Percentiles rank a stretch among this genome's conserved stretches.
Conservation (phyloP, 1,140 invertebrate genomes). For the Ooceraea biroi region DNA sequence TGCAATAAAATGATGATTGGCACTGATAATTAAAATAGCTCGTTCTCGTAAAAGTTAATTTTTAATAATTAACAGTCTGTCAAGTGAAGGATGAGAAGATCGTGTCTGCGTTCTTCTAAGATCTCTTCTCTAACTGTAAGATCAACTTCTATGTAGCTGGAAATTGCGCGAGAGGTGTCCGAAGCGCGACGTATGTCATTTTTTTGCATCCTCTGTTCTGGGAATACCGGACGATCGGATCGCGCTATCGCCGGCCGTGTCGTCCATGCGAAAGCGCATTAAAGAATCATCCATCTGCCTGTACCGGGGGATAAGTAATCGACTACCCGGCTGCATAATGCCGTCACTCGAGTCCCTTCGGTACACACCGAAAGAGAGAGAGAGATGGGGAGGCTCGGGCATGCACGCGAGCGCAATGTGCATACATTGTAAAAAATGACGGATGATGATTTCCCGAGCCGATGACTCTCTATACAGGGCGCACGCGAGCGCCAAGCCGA, state of each 20-base stretch:
- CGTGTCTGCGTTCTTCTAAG: not conserved
- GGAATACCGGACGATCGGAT: conserved; percentile 28
- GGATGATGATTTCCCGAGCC: conserved; percentile 74
- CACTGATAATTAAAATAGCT: too few relatives aligned
- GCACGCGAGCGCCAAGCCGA: conserved; percentile 68
- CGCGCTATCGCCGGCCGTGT: conserved; percentile 29
- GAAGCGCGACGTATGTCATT: not conserved
- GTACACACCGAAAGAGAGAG: conserved; percentile 41
- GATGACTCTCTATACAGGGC: conserved; percentile 66
- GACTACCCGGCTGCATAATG: conserved; percentile 66
- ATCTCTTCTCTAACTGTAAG: too few relatives aligned
- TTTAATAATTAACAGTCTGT: too few relatives aligned
- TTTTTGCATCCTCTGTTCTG: conserved; percentile 3
- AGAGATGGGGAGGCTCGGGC: not conserved
- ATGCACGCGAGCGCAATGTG: conserved; percentile 68
- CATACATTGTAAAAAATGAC: conserved; percentile 69
- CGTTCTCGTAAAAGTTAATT: too few relatives aligned
- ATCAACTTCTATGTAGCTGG: too few relatives aligned
- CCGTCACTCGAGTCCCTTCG: conserved; percentile 69
- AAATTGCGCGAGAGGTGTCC: not conserved
- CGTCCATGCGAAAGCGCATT: conserved; percentile 46
- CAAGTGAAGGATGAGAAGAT: too few relatives aligned
- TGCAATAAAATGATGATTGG: too few relatives aligned
- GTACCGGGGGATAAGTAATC: conserved; percentile 36
- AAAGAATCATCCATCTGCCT: conserved; percentile 66